These are phyloP conservation scores for Caenorhabditis sp. DNA, from an alignment of 2,888 invertebrate species.

Conservation along the genomic window DNA sequence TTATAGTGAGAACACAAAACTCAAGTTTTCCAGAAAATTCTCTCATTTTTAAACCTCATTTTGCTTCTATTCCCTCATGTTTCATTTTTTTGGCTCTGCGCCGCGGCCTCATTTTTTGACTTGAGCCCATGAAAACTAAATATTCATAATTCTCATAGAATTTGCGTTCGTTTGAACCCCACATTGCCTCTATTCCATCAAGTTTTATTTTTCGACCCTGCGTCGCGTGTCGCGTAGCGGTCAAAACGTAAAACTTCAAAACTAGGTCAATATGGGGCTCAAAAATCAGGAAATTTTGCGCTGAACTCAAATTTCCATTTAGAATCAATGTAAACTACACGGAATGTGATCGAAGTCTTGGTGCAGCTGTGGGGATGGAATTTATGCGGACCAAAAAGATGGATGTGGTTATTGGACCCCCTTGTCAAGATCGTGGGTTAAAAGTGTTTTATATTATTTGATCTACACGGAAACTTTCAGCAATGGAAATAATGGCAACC, in stretches of 20 bases:
- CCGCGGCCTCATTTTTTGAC: no score
- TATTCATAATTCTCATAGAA: background rate
- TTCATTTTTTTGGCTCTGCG: no score
- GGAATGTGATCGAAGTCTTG: conserved; percentile 55
- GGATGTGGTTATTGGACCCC: conserved; percentile 74
- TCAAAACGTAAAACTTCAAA: background rate
- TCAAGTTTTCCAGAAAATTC: no score
- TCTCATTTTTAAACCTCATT: no score
- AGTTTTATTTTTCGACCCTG: background rate
- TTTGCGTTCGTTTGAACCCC: background rate
- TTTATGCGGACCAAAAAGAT: conserved; percentile 66
- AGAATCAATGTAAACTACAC: conserved; percentile 67
- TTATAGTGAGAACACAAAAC: no score
- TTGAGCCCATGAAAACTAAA: no score
- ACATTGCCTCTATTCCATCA: background rate
- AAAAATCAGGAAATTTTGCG: background rate
- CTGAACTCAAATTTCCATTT: background rate
- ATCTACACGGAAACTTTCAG: conserved; percentile 11
- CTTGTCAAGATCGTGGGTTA: conserved; percentile 68
- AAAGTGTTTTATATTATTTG: background rate
- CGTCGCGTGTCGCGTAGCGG: background rate
- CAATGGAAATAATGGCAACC: conserved; percentile 63
- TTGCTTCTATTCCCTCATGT: no score
- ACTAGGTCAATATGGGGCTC: background rate
- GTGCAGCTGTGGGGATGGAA: conserved; percentile 65